Conservation (phyloP, 1,140 invertebrate genomes). For the Homalodisca vitripennis region DNA sequence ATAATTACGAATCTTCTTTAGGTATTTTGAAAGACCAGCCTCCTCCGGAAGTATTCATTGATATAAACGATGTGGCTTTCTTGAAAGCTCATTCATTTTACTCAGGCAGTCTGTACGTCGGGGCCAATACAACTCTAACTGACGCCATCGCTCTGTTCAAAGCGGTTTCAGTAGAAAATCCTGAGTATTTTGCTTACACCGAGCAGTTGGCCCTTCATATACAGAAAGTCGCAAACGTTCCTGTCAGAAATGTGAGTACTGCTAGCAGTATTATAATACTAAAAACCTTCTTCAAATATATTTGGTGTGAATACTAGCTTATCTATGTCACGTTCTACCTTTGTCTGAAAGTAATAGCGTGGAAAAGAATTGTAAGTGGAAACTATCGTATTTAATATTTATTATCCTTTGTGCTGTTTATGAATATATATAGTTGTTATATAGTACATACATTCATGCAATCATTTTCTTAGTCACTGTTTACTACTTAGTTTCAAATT, state of each 20-base stretch:
- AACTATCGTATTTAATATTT: too few relatives aligned
- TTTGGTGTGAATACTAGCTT: too few relatives aligned
- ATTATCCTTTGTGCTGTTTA: too few relatives aligned
- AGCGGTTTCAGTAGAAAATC: conserved; percentile 50
- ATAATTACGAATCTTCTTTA: neutral
- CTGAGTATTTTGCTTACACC: conserved; percentile 46
- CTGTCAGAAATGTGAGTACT: conserved; percentile 72
- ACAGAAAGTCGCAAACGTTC: conserved; percentile 68
- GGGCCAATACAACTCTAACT: conserved; percentile 63
- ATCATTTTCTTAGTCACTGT: too few relatives aligned
- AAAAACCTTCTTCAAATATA: too few relatives aligned
- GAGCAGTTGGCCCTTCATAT: conserved; percentile 59
- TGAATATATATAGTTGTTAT: too few relatives aligned
- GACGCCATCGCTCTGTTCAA: conserved; percentile 62
- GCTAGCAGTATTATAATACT: too few relatives aligned
- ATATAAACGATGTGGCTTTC: conserved; percentile 65
- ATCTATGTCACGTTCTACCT: too few relatives aligned
- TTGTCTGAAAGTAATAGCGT: too few relatives aligned
- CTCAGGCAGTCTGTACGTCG: conserved; percentile 54
- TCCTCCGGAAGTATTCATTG: conserved; percentile 55
- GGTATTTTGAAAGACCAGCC: conserved; percentile 14
- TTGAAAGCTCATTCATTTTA: conserved; percentile 55
- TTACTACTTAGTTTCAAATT: too few relatives aligned
- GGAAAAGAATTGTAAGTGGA: too few relatives aligned
- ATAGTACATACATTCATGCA: too few relatives aligned